Conservation (phyloP, 1,140 invertebrate species). For the Nasonia longicornis region DNA sequence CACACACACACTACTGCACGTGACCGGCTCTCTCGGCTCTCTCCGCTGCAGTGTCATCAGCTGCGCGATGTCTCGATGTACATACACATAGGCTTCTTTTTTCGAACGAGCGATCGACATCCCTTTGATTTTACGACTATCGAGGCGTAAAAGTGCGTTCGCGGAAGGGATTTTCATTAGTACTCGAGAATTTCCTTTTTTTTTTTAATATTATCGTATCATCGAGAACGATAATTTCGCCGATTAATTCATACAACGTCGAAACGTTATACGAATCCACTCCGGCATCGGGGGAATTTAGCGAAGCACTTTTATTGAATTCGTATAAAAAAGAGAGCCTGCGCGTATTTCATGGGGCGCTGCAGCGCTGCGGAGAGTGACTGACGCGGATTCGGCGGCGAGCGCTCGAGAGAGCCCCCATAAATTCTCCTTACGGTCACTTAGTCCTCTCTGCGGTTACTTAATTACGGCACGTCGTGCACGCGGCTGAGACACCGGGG, state of each 20-base stretch:
- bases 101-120: not conserved
- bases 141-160: too few species aligned
- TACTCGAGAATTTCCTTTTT: not conserved
- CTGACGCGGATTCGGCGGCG: slow-evolving; percentile 2
- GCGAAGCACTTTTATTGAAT: not conserved
- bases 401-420: not conserved
- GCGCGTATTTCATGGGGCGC: not conserved
- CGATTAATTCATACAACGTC: not conserved
- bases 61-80: not conserved
- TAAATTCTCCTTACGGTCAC: slow-evolving; percentile 46
- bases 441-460: slow-evolving; percentile 33
- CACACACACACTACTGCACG: not conserved
- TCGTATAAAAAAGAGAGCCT: not conserved
- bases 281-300: not conserved
- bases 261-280: not conserved
- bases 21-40: not conserved
- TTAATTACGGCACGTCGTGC: slow-evolving; percentile 35
- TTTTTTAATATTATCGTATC: too few species aligned
- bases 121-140: not conserved
- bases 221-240: too few species aligned
- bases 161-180: too few species aligned
- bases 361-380: not conserved
- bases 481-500: slow-evolving; percentile 49
- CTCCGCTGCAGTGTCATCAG: not conserved
- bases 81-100: not conserved